Evolutionary conservation across 2,888 invertebrate species (phyloP).

Genomic region (Julus scandinavius): DNA sequence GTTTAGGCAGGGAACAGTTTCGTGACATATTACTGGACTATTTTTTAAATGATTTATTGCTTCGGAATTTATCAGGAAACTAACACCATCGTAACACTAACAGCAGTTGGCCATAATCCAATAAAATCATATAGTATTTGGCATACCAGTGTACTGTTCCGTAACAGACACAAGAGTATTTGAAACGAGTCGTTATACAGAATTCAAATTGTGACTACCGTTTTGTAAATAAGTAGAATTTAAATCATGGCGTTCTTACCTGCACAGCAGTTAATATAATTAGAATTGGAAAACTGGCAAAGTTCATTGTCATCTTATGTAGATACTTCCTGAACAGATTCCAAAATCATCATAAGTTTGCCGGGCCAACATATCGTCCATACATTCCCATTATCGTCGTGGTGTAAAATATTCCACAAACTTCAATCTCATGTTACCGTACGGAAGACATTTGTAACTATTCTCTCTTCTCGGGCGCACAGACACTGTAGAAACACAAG

Average conservation of each 20-base stretch:
- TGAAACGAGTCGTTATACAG: neutral
- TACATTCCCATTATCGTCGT: neutral
- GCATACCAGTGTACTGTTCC: neutral
- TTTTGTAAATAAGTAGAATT: neutral
- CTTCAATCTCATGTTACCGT: conserved; percentile 8
- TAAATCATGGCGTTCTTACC: neutral
- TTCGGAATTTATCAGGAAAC: neutral
- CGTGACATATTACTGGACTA: neutral
- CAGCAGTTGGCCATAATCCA: conserved; percentile 9
- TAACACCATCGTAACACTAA: neutral
- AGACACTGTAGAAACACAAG: neutral
- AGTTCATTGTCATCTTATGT: conserved; percentile 8
- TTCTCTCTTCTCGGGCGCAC: neutral
- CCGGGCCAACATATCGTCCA: neutral
- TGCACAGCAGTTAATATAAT: conserved; percentile 28
- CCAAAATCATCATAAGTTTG: conserved; percentile 10
- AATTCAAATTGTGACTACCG: neutral
- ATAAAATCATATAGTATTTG: neutral
- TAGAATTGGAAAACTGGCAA: conserved; percentile 42
- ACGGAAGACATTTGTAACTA: neutral
- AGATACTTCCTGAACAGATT: conserved; percentile 28
- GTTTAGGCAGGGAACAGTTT: neutral
- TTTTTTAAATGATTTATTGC: no score
- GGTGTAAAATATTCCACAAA: neutral
- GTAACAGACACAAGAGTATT: neutral